Evolutionary conservation across 53 echinoderm and acorn worm species (phyloP).

Genomic region (Echinarachnius parma): DNA sequence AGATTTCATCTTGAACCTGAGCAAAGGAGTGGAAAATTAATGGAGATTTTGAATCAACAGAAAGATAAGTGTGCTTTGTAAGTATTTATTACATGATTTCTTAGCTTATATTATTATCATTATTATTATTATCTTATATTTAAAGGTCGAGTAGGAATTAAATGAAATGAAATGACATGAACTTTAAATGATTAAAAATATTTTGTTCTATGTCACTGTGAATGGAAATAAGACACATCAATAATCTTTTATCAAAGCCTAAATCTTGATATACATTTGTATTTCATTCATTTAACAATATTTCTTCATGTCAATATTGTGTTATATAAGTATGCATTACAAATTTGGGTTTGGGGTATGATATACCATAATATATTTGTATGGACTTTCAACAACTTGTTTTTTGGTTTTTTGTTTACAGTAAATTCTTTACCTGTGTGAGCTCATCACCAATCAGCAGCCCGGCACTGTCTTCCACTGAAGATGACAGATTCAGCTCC

Average conservation of each 20-base stretch:
- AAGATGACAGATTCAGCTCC: constrained; percentile 15
- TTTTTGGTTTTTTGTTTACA: no score
- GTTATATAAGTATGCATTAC: background rate
- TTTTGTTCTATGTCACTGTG: no score
- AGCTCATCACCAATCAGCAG: constrained; percentile 30
- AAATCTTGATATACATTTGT: background rate
- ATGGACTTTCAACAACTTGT: background rate
- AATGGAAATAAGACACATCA: no score
- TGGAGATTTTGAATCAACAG: background rate
- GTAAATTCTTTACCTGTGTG: constrained; percentile 3
- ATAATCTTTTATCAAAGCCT: no score
- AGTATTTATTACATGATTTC: no score
- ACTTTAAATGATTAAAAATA: no score
- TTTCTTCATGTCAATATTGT: background rate
- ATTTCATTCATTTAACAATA: background rate
- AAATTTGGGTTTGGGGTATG: background rate
- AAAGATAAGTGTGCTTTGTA: no score
- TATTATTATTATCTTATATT: no score
- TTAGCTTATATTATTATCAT: no score
- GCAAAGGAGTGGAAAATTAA: background rate
- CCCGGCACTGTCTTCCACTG: constrained; percentile 30
- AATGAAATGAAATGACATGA: no score
- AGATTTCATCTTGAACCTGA: constrained; percentile 33
- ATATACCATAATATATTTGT: background rate
- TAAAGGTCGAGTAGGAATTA: no score